phyloP scores from a whole-genome alignment of 2,888 invertebrate genomes.

The Drosophila trichaetosa region DNA sequence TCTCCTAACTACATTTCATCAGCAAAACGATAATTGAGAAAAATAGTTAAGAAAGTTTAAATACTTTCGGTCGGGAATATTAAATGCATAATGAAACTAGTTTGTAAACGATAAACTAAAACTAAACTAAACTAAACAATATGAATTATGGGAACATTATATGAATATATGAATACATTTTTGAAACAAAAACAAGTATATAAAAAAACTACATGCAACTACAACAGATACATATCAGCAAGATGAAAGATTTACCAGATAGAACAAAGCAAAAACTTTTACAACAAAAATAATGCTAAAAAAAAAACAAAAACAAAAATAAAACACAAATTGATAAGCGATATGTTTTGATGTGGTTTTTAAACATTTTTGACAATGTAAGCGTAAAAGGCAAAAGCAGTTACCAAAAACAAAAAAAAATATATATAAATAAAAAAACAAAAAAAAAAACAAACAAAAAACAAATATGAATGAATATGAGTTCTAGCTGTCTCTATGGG shows the following conservation, averaged over 20 bases:
- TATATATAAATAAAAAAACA: slow-evolving; percentile 12
- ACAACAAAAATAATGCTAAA: slow-evolving; percentile 58
- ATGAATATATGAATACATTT: slow-evolving; percentile 71
- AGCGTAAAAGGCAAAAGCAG: slow-evolving; percentile 73
- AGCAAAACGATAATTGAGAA: slow-evolving; percentile 30
- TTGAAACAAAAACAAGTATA: slow-evolving; percentile 51
- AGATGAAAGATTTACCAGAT: slow-evolving; percentile 75
- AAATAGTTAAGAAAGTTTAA: slow-evolving; percentile 35
- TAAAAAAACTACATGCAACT: slow-evolving; percentile 53
- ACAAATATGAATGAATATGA: slow-evolving; percentile 46
- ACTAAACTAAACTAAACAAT: slow-evolving; percentile 79
- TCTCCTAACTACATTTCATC: slow-evolving; percentile 54
- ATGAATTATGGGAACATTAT: slow-evolving; percentile 84
- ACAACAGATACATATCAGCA: slow-evolving; percentile 77
- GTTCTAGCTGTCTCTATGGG: slow-evolving; percentile 49
- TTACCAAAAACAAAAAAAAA: slow-evolving; percentile 64
- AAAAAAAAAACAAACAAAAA: slow-evolving; percentile 21
- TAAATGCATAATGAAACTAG: slow-evolving; percentile 58
- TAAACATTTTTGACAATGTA: slow-evolving; percentile 69
- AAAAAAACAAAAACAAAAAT: slow-evolving; percentile 22
- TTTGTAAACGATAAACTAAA: slow-evolving; percentile 54
- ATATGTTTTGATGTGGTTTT: slow-evolving; percentile 80
- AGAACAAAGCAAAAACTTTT: slow-evolving; percentile 57
- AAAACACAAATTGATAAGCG: slow-evolving; percentile 49
- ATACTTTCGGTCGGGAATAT: slow-evolving; percentile 46